A percentile compares a stretch with the other conserved stretches of the same genome.
These are phyloP conservation scores for Nasonia giraulti DNA, from an alignment of 1,140 invertebrate genomes.

Conservation along the genomic window DNA sequence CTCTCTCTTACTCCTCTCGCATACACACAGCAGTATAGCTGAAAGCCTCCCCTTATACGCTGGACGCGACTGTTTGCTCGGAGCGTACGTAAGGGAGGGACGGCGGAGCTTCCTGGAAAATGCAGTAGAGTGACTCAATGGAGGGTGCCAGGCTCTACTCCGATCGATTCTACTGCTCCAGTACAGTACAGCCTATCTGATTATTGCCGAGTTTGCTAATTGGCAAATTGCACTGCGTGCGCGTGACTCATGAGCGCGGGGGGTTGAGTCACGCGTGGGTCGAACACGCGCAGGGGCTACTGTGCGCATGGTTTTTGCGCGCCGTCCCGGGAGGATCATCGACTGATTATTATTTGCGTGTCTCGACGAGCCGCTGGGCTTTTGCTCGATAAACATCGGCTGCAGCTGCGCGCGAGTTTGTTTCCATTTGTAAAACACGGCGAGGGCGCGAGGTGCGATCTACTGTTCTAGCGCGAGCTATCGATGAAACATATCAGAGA, in stretches of 20 bases:
- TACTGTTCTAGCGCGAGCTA: neutral
- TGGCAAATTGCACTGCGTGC: slow-evolving; percentile 65
- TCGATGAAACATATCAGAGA: too few relatives aligned
- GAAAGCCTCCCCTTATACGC: neutral
- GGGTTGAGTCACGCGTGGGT: neutral
- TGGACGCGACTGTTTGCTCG: slow-evolving; percentile 10
- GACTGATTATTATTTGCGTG: slow-evolving; percentile 58
- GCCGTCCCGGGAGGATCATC: slow-evolving; percentile 48
- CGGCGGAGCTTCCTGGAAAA: slow-evolving; percentile 55
- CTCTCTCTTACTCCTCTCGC: slow-evolving; percentile 8
- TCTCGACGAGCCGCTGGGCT: neutral
- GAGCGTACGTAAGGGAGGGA: slow-evolving; percentile 41
- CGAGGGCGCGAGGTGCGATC: neutral
- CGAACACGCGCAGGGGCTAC: too few relatives aligned
- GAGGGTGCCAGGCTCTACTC: slow-evolving; percentile 42
- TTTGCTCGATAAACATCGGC: slow-evolving; percentile 3
- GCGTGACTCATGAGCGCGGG: neutral
- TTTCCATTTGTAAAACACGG: neutral
- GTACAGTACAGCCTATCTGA: slow-evolving; percentile 60
- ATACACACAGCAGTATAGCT: neutral
- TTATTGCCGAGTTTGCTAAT: slow-evolving; percentile 66
- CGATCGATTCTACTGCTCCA: slow-evolving; percentile 46
- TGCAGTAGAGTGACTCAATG: slow-evolving; percentile 42
- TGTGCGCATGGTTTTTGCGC: slow-evolving; percentile 7
- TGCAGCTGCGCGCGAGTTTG: neutral